Conservation (phyloP, 2,888 invertebrate genomes). For the Apotomis turbidana region DNA sequence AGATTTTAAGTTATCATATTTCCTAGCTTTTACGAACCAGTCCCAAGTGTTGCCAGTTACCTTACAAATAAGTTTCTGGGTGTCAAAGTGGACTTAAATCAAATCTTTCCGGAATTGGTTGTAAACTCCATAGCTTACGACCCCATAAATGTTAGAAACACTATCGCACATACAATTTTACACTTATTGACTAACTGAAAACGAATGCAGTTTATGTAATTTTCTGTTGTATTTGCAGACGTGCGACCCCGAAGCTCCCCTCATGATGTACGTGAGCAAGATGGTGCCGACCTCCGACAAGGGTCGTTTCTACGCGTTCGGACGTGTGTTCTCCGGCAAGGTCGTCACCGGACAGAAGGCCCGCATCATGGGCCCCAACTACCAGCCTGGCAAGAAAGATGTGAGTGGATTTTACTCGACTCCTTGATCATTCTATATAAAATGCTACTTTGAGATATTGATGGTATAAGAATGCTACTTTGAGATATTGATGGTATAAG, state of each 20-base stretch:
- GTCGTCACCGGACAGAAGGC: slow-evolving; percentile 96
- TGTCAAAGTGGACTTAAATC: slow-evolving; percentile 48
- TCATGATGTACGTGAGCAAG: slow-evolving; percentile 99
- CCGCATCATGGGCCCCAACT: slow-evolving; percentile 99
- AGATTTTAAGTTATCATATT: too few species aligned
- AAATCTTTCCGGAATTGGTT: slow-evolving; percentile 43
- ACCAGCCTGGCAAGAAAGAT: slow-evolving; percentile 98
- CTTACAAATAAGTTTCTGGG: slow-evolving; percentile 44
- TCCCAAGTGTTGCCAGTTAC: slow-evolving; percentile 49
- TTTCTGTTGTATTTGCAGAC: slow-evolving; percentile 72
- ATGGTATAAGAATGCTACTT: too few species aligned
- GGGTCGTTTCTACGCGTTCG: slow-evolving; percentile 99
- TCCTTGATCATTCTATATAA: too few species aligned
- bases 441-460: too few species aligned
- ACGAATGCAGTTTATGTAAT: not conserved
- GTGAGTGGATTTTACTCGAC: slow-evolving; percentile 47
- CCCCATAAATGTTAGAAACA: slow-evolving; percentile 45
- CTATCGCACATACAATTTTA: not conserved
- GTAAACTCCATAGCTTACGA: slow-evolving; percentile 39
- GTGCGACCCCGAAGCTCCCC: slow-evolving; percentile 98
- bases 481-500: too few species aligned
- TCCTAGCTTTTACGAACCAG: slow-evolving; percentile 6
- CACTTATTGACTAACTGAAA: not conserved
- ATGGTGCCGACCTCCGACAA: slow-evolving; percentile 99
- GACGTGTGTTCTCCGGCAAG: slow-evolving; percentile 99